Conservation (phyloP, 2,113 vertebrate genomes). For the Xiphorhynchus elegans region DNA sequence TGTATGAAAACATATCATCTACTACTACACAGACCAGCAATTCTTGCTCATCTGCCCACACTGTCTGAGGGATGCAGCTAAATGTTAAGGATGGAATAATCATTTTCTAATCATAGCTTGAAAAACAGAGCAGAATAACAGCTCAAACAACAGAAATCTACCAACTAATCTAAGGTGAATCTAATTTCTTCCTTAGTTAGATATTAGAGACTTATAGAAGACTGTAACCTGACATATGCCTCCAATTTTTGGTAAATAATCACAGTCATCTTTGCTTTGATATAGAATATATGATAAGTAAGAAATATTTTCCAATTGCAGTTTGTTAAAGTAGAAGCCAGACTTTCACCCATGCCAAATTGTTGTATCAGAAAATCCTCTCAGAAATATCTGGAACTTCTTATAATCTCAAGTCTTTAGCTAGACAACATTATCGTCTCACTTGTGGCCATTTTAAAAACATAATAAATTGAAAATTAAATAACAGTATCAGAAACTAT, state of each 20-base stretch:
- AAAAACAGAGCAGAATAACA: not conserved
- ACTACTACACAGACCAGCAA: not conserved
- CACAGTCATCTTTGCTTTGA: constrained; percentile 25
- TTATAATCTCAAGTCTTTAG: not conserved
- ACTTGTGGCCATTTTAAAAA: not conserved
- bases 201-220: not conserved
- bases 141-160: not conserved
- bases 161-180: not conserved
- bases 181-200: not conserved
- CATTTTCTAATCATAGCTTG: not conserved
- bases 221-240: not conserved
- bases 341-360: not conserved
- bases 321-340: not conserved
- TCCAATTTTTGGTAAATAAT: constrained; percentile 40
- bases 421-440: not conserved
- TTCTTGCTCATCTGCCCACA: not conserved
- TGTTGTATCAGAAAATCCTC: not conserved
- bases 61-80: not conserved
- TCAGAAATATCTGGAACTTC: constrained; percentile 15
- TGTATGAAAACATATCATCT: not conserved
- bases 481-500: not conserved
- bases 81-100: not conserved
- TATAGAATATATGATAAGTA: constrained; percentile 3
- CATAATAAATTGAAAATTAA: not conserved
- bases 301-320: constrained; percentile 32